Conservation (phyloP, 92 coral and sea anemone genomes). For the Heteractis magnifica region DNA sequence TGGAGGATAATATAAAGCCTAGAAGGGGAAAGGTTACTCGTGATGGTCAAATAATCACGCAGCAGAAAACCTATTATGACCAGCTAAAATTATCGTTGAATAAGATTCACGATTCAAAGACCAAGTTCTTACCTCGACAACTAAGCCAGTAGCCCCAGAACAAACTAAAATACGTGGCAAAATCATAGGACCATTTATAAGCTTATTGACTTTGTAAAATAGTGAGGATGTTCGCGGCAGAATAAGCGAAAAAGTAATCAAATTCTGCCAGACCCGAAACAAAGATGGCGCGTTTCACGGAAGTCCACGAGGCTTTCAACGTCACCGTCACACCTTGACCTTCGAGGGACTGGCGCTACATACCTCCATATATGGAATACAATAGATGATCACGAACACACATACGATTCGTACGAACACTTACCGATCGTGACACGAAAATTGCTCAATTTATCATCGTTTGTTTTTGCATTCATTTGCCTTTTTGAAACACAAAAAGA, state of each 20-base stretch:
- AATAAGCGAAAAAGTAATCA: slow-evolving; percentile 40
- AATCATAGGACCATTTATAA: slow-evolving; percentile 29
- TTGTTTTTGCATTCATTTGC: neutral
- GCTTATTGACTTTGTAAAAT: neutral
- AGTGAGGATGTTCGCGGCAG: slow-evolving; percentile 3
- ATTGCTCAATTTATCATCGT: neutral
- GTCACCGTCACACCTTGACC: slow-evolving; percentile 79
- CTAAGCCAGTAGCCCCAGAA: slow-evolving; percentile 21
- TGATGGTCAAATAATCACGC: slow-evolving; percentile 43
- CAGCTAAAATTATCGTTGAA: slow-evolving; percentile 3
- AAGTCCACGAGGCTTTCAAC: slow-evolving; percentile 92
- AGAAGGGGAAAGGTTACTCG: slow-evolving; percentile 17
- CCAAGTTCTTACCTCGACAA: slow-evolving; percentile 34
- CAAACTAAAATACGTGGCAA: slow-evolving; percentile 12
- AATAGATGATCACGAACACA: slow-evolving; percentile 3
- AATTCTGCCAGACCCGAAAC: slow-evolving; percentile 64
- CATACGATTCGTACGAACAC: neutral
- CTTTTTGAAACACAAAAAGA: neutral
- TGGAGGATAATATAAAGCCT: neutral
- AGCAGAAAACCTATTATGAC: slow-evolving; percentile 21
- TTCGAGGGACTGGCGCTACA: slow-evolving; percentile 58
- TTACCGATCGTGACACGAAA: slow-evolving; percentile 1
- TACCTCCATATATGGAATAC: slow-evolving; percentile 53
- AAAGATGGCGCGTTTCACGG: slow-evolving; percentile 98
- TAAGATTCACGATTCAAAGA: neutral